Conservation (phyloP, 2,113 vertebrate genomes). For the Willisornis vidua region DNA sequence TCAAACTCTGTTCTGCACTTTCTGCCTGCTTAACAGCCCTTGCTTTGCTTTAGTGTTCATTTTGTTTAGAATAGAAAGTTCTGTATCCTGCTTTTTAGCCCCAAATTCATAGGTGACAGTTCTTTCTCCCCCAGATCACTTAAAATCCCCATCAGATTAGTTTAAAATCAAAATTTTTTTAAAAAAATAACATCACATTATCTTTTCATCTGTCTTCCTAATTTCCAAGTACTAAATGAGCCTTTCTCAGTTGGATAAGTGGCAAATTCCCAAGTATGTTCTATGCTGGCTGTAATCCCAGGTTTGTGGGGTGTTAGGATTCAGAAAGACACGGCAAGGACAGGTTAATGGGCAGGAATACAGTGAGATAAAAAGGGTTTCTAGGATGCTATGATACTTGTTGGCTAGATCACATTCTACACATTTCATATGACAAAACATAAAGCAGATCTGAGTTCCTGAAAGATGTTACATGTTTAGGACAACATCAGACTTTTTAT, state of each 20-base stretch:
- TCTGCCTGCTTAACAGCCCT: background rate
- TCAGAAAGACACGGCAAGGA: background rate
- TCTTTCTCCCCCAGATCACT: background rate
- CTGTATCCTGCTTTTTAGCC: background rate
- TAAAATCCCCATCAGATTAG: background rate
- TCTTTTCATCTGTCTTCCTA: background rate
- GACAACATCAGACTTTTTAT: background rate
- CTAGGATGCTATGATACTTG: background rate
- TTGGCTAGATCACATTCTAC: background rate
- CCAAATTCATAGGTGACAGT: background rate
- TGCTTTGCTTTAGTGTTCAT: background rate
- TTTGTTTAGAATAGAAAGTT: background rate
- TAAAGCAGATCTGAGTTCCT: background rate
- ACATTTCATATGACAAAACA: background rate
- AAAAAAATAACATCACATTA: background rate
- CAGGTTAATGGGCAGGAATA: background rate
- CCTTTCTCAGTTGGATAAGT: background rate
- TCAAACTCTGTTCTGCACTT: background rate
- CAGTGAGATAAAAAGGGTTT: background rate
- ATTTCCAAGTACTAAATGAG: conserved; percentile 1
- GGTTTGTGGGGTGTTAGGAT: background rate
- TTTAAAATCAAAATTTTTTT: background rate
- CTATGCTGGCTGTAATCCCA: background rate
- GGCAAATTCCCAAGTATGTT: background rate
- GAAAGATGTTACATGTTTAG: background rate